Evolutionary conservation across 2,113 vertebrate genomes (phyloP), one percentile per base, ranked within the genome.

Genomic region (Halcyon senegalensis): DNA sequence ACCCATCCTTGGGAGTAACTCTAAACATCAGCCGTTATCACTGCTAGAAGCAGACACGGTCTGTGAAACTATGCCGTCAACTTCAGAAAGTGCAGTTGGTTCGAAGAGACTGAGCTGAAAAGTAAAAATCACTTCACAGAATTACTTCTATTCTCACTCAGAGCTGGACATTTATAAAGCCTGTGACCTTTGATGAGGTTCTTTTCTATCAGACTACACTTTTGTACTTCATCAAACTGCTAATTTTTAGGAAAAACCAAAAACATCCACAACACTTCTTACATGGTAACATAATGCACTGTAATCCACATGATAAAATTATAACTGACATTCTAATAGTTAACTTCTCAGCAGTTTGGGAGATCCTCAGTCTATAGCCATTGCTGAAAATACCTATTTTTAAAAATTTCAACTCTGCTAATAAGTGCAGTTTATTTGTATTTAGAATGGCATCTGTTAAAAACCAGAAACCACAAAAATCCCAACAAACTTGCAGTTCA

Each of bases 181-280:
- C 10, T 66, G 20, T 76, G 23, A 69, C 20, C 4, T 7, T 15
- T 39, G 35, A 15, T 56, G 28, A 50, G 11, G 4, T 84, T 75
- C 11, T 88, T 31, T 64, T 60, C 39, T 51, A 2, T 79, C 17
- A 68, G 30, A 31, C 16, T 37, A 14, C 5, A 3, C 20, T 66
- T 90, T 14, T 53, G 48, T 58, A 25, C 14, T 44, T 93, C 24
- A 33, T 43, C 13, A 53, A 55, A 31, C 4, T 55, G 5, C 2
- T 7, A 43, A 10, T 35, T 69, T 80, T 87, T 64, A n/a, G 8
- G 1, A 0, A 5, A 11, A 41, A 50, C 31, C 15, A 3, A 1
- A 0, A 33, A 41, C 28, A 63, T 28, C 7, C 16, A 24, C 16
- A 53, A 33, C 56, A 51, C 4, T 63, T 74, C 4, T 59, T 74